Evolutionary conservation across 2,113 vertebrate genomes (phyloP).

Genomic region (Clarias magur): DNA sequence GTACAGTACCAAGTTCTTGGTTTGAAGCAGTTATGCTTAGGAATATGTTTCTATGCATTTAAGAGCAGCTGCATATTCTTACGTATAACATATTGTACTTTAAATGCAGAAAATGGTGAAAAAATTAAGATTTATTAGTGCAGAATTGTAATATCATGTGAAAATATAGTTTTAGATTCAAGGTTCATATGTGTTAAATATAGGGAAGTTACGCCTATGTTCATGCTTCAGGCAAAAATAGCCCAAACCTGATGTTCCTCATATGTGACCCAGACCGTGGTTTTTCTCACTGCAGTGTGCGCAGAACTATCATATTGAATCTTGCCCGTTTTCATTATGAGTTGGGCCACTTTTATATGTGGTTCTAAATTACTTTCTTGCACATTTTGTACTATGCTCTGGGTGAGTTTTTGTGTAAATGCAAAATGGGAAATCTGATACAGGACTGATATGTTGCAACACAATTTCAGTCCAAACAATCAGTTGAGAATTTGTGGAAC

Average conservation of each 20-base stretch:
- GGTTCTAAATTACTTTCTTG: not conserved
- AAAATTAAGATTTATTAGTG: not conserved
- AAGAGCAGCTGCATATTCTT: not conserved
- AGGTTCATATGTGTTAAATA: not conserved
- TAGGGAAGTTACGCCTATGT: not conserved
- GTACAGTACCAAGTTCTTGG: not conserved
- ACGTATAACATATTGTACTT: not conserved
- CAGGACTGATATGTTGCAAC: not conserved
- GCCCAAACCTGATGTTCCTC: not conserved
- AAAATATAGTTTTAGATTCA: constrained; percentile 1
- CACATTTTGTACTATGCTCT: not conserved
- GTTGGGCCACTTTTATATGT: not conserved
- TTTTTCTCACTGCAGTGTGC: not conserved
- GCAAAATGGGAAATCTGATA: not conserved
- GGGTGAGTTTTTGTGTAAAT: not conserved
- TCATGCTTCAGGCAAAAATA: not conserved
- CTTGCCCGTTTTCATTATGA: not conserved
- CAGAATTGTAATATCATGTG: not conserved
- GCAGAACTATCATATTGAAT: not conserved
- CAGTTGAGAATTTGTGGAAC: not conserved
- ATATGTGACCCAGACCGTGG: not conserved
- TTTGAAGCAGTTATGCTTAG: not conserved
- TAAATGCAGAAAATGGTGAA: not conserved
- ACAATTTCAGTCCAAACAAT: not conserved
- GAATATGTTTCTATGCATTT: not conserved